Evolutionary conservation across 2,113 vertebrate genomes (phyloP).

Genomic region (Lathamus discolor): DNA sequence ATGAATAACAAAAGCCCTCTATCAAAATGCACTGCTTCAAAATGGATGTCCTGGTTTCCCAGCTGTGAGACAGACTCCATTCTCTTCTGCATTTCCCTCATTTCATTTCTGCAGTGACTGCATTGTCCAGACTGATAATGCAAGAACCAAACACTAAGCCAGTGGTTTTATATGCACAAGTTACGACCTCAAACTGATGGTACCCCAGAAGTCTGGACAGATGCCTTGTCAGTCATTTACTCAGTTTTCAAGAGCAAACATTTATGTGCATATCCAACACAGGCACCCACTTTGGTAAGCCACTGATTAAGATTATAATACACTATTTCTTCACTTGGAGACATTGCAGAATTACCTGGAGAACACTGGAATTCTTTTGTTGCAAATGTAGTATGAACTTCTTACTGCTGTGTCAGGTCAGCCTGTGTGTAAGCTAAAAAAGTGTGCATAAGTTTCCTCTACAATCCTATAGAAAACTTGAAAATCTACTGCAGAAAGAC

Average conservation of each 20-base stretch:
- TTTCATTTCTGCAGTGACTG: background rate
- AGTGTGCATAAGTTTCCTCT: background rate
- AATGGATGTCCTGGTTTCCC: background rate
- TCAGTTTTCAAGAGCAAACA: background rate
- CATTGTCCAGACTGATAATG: background rate
- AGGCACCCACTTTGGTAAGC: background rate
- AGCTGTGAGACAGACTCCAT: background rate
- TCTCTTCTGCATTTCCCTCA: background rate
- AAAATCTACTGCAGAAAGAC: background rate
- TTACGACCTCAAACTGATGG: background rate
- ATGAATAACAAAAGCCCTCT: background rate
- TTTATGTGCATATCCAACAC: background rate
- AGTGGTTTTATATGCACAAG: background rate
- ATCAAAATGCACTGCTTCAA: background rate
- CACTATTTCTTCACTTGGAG: background rate
- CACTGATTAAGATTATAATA: background rate
- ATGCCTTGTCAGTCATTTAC: background rate
- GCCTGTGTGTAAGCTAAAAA: background rate
- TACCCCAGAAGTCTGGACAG: background rate
- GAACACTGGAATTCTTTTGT: background rate
- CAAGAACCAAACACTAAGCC: background rate
- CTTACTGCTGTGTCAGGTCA: background rate
- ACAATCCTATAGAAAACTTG: background rate
- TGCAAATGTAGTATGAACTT: background rate
- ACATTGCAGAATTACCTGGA: background rate